Base-by-base conservation (phyloP, 1,140 invertebrate genomes). In the Hypsibius dujardini region DNA sequence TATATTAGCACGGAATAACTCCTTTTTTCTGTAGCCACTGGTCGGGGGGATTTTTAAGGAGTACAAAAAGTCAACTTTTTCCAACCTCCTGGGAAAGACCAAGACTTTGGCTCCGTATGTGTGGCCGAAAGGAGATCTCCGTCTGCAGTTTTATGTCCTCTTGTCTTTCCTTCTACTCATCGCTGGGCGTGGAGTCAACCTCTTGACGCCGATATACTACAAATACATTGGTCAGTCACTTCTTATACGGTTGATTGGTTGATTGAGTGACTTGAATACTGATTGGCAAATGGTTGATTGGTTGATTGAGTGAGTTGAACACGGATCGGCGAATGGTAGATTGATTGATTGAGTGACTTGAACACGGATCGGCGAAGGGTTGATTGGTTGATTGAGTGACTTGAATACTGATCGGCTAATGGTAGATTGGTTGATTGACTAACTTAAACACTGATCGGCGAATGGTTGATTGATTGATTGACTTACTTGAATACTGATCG, bases 141-240 rank as follows among this genome's bases (percentile, higher is more conserved):
- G 83, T 0, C 82, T 97, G 2, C 92, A 97, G 79, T 74, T 90
- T 0, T 82, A 87, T 71, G 92, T 98, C 0, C 69, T 93, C 1
- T 78, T 92, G 72, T 97, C 93, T 79, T 84, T 97, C 46, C 15
- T 84, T 0, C 79, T 92, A 14, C 82, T 98, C 12, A 77, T 85
- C 14, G 83, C 80, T 46, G 94, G 92, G 42, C 84, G 95, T 76
- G 85, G 87, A 15, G 87, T 92, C 70, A 98, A 96, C 83, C 81
- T 97, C 15, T 91, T 87, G 80, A 89, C 95, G 47, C 94, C 92
- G 56, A 87, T 97, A 76, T 95, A 93, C 80, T 91, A 87, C 79
- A 93, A 92, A 81, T 83, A 86, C 75, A 95, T 98, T 77, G 82
- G 83, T 82, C 76, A 77, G 80, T 77, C 12, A 74, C 75, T 71